A percentile compares a stretch with the other conserved stretches of the same genome.
phyloP scores from a whole-genome alignment of 2,113 vertebrate species.

The Stigmatopora nigra region DNA sequence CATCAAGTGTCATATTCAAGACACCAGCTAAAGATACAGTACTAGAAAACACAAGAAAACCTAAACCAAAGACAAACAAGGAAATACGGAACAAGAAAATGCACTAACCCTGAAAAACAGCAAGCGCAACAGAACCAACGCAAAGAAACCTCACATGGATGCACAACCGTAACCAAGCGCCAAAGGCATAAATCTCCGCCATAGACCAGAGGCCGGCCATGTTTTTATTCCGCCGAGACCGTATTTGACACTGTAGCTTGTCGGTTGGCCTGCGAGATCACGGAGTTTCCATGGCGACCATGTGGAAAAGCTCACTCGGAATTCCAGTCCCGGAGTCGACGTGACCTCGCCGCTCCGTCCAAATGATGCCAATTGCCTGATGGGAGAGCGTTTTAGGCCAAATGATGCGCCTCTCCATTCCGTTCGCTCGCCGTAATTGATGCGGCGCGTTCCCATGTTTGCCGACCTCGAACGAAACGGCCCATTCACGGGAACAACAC shows the following conservation, averaged over 20 bases:
- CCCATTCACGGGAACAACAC: conserved; percentile 6
- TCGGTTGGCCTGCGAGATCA: not conserved
- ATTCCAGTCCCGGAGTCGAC: not conserved
- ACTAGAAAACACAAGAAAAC: not conserved
- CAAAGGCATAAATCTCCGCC: too few species aligned
- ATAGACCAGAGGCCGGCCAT: too few species aligned
- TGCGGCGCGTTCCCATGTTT: not conserved
- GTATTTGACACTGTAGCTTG: not conserved
- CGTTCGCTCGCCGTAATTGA: conserved; percentile 1
- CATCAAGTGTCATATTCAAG: too few species aligned
- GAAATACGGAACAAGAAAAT: not conserved
- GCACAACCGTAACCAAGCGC: too few species aligned
- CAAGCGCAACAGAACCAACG: too few species aligned
- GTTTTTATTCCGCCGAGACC: not conserved
- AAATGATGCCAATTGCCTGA: conserved; percentile 1
- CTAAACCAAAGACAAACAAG: not conserved
- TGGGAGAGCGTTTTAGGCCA: not conserved
- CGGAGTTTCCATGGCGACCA: not conserved
- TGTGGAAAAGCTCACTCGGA: not conserved
- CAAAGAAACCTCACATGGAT: too few species aligned
- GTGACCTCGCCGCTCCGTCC: not conserved
- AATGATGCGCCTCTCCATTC: not conserved
- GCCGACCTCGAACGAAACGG: not conserved
- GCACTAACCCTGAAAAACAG: too few species aligned
- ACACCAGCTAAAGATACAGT: not conserved